Evolutionary conservation across 2,113 vertebrate genomes (phyloP), one percentile per base, ranked within the genome.

Genomic region (Ornithorhynchus anatinus): DNA sequence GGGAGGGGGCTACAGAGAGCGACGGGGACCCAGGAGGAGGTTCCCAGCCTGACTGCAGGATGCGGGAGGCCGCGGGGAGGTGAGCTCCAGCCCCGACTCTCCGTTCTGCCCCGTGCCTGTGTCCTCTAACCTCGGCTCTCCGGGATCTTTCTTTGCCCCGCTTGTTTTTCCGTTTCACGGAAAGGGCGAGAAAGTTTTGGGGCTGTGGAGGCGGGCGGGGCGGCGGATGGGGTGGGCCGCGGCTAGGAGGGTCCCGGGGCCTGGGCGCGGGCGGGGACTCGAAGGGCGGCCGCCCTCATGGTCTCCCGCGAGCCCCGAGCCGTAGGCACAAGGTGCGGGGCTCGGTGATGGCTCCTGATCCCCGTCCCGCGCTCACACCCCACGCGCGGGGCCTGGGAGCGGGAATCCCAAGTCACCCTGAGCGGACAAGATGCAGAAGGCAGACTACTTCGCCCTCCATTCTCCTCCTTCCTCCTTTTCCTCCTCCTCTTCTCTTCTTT

Each of bases 121-220:
- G 16, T 74, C 84, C 78, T 78, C 74, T 83, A 78, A 81, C 67
- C 62, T 80, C 52, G 38, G 58, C 2, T 81, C 73, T 86, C n/a
- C n/a, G n/a, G n/a, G n/a, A 76, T 81, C 75, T 67, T 35, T 67
- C 79, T 85, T 86, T 88, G 84, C 83, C 80, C 81, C 59, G 76
- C 75, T 87, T 88, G 57, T 86, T 88, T 75, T 60, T 54, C 59
- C 63, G 50, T 71, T 88, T 75, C 70, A 86, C 77, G 1, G 32
- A 83, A 87, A 73, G 77, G 79, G 79, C 3, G 0, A 81, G 75
- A 54, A 68, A 80, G 81, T 79, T 86, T 65, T 59, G n/a, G 45
- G 75, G 79, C 75, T 80, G 84, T 79, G 59, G 81, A 74, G 78
- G 68, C 58, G 13, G 50, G 76, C 74, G 67, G 47, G 59, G 61